These are phyloP conservation scores for Mythimna loreyi DNA, from an alignment of 2,888 invertebrate species.

Conservation along the genomic window DNA sequence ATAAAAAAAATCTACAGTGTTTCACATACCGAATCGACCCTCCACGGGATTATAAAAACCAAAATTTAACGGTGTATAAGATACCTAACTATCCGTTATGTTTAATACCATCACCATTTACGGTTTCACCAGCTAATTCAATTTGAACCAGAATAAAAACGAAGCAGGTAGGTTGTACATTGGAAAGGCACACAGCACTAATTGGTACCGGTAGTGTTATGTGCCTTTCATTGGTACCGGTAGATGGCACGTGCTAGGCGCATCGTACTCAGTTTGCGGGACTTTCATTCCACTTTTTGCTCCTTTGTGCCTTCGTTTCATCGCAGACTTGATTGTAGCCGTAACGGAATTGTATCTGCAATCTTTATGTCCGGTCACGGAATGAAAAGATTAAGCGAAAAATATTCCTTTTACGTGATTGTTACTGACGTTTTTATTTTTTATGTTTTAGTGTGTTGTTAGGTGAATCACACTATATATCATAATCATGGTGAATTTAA, in stretches of 20 bases:
- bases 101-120: no score
- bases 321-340: constrained; percentile 20
- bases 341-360: constrained; percentile 11
- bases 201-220: constrained; percentile 36
- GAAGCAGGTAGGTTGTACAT: neutral
- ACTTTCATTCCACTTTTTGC: constrained; percentile 41
- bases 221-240: constrained; percentile 41
- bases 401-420: constrained; percentile 6
- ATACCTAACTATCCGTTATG: no score
- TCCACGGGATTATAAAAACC: no score
- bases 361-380: constrained; percentile 17
- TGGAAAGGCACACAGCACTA: constrained; percentile 25
- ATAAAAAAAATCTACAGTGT: no score
- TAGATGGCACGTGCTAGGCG: constrained; percentile 42
- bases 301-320: constrained; percentile 8
- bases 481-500: no score
- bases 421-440: neutral
- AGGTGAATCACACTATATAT: neutral
- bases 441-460: neutral
- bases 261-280: constrained; percentile 37
- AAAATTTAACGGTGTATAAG: no score
- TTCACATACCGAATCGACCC: no score
- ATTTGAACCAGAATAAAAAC: neutral
- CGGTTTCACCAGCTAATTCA: neutral
- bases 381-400: constrained; percentile 13